These are phyloP conservation scores for Dreissena polymorpha DNA, from an alignment of 1,140 invertebrate species.

Conservation along the genomic window DNA sequence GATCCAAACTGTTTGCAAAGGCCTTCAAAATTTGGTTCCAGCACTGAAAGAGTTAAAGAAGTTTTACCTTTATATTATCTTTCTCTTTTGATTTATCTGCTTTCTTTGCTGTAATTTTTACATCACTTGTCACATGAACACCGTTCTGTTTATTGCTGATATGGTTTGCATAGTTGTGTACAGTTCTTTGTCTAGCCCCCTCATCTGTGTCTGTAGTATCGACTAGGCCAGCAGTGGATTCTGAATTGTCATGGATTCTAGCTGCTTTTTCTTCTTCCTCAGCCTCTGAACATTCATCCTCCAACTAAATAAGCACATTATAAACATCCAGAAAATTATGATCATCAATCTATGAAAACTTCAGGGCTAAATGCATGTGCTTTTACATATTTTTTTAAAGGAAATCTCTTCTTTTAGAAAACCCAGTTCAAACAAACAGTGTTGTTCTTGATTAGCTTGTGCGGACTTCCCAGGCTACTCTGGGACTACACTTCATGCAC, in stretches of 20 bases:
- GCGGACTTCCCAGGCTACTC: too few species aligned
- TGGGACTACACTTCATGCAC: too few species aligned
- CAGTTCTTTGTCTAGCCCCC: conserved; percentile 27
- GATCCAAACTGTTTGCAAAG: too few species aligned
- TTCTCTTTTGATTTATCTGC: background rate
- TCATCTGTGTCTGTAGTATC: background rate
- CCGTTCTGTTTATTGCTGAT: background rate
- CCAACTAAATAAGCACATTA: conserved; percentile 52
- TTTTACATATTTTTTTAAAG: too few species aligned
- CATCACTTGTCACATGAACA: background rate
- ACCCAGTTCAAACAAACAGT: too few species aligned
- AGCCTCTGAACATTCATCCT: conserved; percentile 67
- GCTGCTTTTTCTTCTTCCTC: conserved; percentile 11
- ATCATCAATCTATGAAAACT: background rate
- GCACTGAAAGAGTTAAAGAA: background rate
- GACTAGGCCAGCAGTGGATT: background rate
- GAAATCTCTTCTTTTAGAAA: too few species aligned
- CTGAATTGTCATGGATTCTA: background rate
- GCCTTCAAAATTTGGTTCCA: too few species aligned
- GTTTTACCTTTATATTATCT: background rate
- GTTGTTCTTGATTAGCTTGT: too few species aligned
- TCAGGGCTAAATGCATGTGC: too few species aligned
- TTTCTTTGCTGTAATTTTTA: background rate
- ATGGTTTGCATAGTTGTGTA: background rate
- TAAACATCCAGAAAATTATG: background rate